phyloP scores from a whole-genome alignment of 2,888 invertebrate genomes.

The Eristalinus sepulchralis region DNA sequence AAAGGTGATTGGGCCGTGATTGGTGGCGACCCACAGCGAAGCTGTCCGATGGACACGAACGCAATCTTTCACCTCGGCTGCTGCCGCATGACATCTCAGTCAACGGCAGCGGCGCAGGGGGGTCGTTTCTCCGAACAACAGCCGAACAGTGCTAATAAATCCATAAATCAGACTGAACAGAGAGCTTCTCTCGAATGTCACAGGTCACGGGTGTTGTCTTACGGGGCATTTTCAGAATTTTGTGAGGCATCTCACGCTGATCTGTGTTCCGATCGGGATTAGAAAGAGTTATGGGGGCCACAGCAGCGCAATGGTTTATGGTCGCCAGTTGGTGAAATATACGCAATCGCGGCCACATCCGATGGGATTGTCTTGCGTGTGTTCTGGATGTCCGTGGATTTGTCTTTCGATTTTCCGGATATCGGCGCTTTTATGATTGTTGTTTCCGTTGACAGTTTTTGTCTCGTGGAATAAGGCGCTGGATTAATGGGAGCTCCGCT shows the following conservation, averaged over 20 bases:
- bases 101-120: not conserved
- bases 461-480: not conserved
- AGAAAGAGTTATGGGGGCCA: not conserved
- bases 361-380: not conserved
- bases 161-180: not conserved
- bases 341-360: not conserved
- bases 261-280: not conserved
- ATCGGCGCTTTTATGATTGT: not conserved
- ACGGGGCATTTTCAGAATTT: not conserved
- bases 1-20: conserved; percentile 20
- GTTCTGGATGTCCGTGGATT: not conserved
- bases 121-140: not conserved
- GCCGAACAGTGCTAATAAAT: conserved; percentile 3
- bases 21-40: conserved; percentile 19
- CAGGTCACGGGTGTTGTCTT: not conserved
- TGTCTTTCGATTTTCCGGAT: not conserved
- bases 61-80: not conserved
- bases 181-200: not conserved
- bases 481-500: not conserved
- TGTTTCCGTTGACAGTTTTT: not conserved
- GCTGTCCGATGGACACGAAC: not conserved
- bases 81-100: not conserved
- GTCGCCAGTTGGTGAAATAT: not conserved
- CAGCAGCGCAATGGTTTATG: not conserved
- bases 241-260: not conserved